Evolutionary conservation across 2,113 vertebrate genomes (phyloP).

Genomic region (Uria aalge): DNA sequence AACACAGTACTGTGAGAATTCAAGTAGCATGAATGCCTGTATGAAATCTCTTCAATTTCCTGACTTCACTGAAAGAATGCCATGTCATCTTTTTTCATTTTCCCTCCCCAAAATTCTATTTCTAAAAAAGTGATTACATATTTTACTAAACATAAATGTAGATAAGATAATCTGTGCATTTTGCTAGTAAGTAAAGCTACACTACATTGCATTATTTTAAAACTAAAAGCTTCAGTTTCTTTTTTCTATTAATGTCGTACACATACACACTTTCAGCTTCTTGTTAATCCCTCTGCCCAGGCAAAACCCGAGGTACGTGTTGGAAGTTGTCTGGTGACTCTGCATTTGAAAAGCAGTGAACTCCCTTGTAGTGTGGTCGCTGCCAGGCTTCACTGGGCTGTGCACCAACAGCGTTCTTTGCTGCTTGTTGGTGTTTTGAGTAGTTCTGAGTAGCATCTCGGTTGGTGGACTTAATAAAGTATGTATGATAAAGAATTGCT

Average conservation of each 20-base stretch:
- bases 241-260: not conserved
- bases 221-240: not conserved
- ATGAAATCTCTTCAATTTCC: not conserved
- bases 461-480: not conserved
- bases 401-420: not conserved
- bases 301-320: rapidly evolving
- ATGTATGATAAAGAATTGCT: not conserved
- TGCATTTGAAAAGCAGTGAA: not conserved
- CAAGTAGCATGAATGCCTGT: not conserved
- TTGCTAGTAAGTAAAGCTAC: not conserved
- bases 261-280: rapidly evolving
- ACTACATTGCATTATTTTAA: not conserved
- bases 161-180: not conserved
- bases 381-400: not conserved
- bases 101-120: not conserved
- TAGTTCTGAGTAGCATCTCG: not conserved
- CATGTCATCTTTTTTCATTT: not conserved
- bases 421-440: not conserved
- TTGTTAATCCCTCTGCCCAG: not conserved
- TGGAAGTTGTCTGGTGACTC: not conserved
- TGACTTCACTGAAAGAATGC: not conserved
- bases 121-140: not conserved
- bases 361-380: not conserved
- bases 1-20: not conserved
- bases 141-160: not conserved